Conservation (phyloP, 2,113 vertebrate genomes). For the Lichenostomus cassidix region DNA sequence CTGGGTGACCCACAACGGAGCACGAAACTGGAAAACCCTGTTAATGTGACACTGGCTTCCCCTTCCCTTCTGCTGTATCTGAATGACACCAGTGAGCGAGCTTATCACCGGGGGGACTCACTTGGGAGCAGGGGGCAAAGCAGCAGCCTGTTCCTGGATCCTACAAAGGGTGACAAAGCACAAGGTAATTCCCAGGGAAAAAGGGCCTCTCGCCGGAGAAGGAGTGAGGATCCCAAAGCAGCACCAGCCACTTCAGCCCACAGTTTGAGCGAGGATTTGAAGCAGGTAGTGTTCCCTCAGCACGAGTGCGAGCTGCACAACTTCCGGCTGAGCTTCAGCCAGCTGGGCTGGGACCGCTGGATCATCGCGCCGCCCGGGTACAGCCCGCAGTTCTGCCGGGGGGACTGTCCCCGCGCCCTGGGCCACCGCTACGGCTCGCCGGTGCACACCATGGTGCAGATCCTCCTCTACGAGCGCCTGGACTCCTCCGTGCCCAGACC, state of each 20-base stretch:
- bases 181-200: background rate
- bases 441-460: constrained; percentile 92
- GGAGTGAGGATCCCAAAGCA: constrained; percentile 50
- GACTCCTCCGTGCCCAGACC: constrained; percentile 85
- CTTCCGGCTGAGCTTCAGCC: constrained; percentile 88
- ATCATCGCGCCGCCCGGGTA: constrained; percentile 91
- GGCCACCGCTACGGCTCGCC: constrained; percentile 91
- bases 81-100: constrained; percentile 83
- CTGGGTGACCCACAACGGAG: constrained; percentile 22
- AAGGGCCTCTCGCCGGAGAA: constrained; percentile 68
- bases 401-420: constrained; percentile 82
- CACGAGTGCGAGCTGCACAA: constrained; percentile 89
- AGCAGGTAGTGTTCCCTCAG: constrained; percentile 74
- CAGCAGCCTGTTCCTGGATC: background rate
- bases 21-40: background rate
- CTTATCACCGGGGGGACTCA: constrained; percentile 71
- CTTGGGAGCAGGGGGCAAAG: background rate
- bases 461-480: constrained; percentile 88
- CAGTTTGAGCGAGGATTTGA: constrained; percentile 76
- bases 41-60: constrained; percentile 64
- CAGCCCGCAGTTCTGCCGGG: constrained; percentile 92
- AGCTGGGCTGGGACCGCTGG: constrained; percentile 91
- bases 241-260: constrained; percentile 26
- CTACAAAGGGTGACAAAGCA: background rate
- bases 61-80: constrained; percentile 90